Evolutionary conservation across 2,888 invertebrate species (phyloP), one percentile per base, ranked within the genome.

Genomic region (Perdita meconis): DNA sequence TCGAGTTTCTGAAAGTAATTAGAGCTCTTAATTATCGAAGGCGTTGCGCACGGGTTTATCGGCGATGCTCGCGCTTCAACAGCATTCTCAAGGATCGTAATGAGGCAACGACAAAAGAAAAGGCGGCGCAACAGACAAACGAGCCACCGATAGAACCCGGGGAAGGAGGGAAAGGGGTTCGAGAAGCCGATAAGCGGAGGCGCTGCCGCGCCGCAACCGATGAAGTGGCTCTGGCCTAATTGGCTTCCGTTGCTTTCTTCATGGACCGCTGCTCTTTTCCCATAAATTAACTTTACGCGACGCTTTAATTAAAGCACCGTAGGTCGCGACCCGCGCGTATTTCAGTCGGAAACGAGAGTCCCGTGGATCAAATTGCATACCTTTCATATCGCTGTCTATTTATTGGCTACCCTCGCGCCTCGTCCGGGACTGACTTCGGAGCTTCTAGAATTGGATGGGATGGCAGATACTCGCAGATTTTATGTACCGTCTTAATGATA

Each of bases 181-280:
- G 63, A 86, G 67, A 69, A 78, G 65, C 74, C 76, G 81, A 79
- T 82, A 79, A 80, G 79, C 67, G 47, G 57, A 66, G 68, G 69
- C 65, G 59, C 79, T 71, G 73, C 75, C 59, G 63, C 34, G 55
- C 12, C 34, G 56, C 65, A 22, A 70, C 74, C 74, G 84, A 85
- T 83, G 83, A 83, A 85, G 84, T 82, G 82, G 78, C 85, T 79
- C 73, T 78, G 84, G 84, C 81, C 89, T 89, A 89, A 89, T 89
- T 88, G 87, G 89, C 86, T 87, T 83, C 84, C 81, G 82, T 83
- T 88, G 86, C 79, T 80, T 82, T 82, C 80, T 83, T 80, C 86
- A 83, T 80, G 70, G 82, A 51, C 78, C 77, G 69, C 77, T 68
- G 67, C 22, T 47, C 81, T 86, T 87, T 86, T 86, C 86, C 77